Conservation (phyloP, 2,797 vertebrate species). For the Enteromius viviparus region DNA sequence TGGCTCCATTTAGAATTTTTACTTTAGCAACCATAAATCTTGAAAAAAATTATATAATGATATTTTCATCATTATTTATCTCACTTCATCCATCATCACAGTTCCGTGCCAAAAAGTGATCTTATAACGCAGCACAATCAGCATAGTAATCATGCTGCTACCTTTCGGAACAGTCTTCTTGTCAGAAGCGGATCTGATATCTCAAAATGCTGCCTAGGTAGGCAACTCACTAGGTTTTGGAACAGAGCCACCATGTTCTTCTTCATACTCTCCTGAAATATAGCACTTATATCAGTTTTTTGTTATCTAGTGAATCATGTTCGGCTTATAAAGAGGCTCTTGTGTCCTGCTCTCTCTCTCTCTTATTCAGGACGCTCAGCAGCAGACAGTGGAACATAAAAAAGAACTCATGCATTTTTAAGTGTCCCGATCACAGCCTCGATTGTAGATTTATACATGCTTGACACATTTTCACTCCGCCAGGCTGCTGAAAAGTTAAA, state of each 20-base stretch:
- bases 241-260: neutral
- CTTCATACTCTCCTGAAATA: neutral
- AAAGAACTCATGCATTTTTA: slow-evolving; percentile 55
- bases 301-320: slow-evolving; percentile 20
- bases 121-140: neutral
- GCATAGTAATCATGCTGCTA: neutral
- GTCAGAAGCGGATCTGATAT: neutral
- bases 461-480: slow-evolving; percentile 48
- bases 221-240: slow-evolving; percentile 13
- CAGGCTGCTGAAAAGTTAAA: slow-evolving; percentile 48
- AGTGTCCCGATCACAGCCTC: slow-evolving; percentile 39
- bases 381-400: slow-evolving; percentile 33
- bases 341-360: slow-evolving; percentile 22
- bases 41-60: neutral
- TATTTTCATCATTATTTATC: neutral
- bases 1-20: too few relatives aligned
- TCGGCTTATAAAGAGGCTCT: slow-evolving; percentile 17
- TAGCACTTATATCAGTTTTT: slow-evolving; percentile 5
- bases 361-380: neutral
- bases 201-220: neutral
- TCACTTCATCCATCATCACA: neutral
- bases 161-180: neutral
- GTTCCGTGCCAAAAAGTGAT: neutral
- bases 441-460: slow-evolving; percentile 48
- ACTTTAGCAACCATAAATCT: neutral